Evolutionary conservation across 2,888 invertebrate species (phyloP).

Genomic region (Cyclophora punctaria): DNA sequence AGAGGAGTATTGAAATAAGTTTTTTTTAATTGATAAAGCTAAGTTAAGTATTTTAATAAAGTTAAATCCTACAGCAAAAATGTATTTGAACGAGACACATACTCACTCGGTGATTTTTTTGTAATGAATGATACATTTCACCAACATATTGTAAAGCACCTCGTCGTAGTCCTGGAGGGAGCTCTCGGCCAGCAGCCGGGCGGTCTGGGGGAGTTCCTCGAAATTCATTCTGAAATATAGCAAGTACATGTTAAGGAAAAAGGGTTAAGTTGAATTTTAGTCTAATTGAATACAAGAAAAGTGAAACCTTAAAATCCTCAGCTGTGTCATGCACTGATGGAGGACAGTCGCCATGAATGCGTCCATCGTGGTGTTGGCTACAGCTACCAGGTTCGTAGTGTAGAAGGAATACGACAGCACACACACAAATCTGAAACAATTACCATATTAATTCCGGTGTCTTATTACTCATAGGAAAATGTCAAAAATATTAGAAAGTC

Average conservation of each 20-base stretch:
- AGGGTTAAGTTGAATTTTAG: too few relatives aligned
- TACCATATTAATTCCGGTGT: background rate
- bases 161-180: conserved; percentile 18
- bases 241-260: too few relatives aligned
- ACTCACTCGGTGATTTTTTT: conserved; percentile 40
- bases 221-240: conserved; percentile 37
- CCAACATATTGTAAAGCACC: conserved; percentile 27
- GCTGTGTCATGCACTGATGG: conserved; percentile 51
- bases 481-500: too few relatives aligned
- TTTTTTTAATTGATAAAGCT: too few relatives aligned
- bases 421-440: conserved; percentile 36
- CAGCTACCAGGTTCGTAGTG: conserved; percentile 56
- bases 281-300: too few relatives aligned
- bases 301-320: conserved; percentile 45
- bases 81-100: too few relatives aligned
- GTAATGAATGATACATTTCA: conserved; percentile 44
- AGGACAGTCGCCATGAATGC: conserved; percentile 60
- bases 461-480: too few relatives aligned
- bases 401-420: conserved; percentile 54
- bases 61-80: background rate
- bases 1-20: too few relatives aligned
- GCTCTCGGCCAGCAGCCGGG: conserved; percentile 16
- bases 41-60: too few relatives aligned
- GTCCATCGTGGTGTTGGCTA: conserved; percentile 67
- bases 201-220: conserved; percentile 29